phyloP scores from a whole-genome alignment of 1,140 invertebrate genomes.

The Bombus huntii region DNA sequence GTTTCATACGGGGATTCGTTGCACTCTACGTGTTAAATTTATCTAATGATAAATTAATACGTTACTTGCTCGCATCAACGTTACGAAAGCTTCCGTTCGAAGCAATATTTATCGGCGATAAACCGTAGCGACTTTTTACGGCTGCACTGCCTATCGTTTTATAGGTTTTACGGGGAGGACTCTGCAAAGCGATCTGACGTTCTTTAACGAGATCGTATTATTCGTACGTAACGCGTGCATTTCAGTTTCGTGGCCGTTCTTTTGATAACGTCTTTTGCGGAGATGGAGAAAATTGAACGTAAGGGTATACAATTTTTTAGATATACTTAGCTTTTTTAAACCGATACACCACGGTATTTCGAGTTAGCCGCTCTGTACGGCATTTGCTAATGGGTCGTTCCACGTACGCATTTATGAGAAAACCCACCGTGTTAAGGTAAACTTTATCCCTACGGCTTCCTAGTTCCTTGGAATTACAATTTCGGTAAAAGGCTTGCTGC shows the following conservation, averaged over 20 bases:
- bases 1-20: not conserved
- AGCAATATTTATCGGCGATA: conserved; percentile 35
- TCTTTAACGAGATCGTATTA: not conserved
- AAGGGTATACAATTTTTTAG: not conserved
- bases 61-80: not conserved
- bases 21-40: not conserved
- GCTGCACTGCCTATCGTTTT: not conserved
- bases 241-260: not conserved
- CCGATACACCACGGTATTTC: not conserved
- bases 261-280: not conserved
- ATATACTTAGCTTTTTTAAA: not conserved
- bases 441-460: not conserved
- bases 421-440: conserved; percentile 20
- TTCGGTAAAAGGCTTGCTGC: conserved; percentile 40
- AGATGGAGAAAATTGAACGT: not conserved
- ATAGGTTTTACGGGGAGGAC: conserved; percentile 4
- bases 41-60: conserved; percentile 8
- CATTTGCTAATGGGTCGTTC: conserved; percentile 37
- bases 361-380: not conserved
- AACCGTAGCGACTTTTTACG: conserved; percentile 5
- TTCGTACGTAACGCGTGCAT: conserved; percentile 8
- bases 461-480: conserved; percentile 40
- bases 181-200: not conserved
- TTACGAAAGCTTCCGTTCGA: not conserved
- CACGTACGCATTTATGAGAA: conserved; percentile 6